A percentile compares a stretch with the other conserved stretches of the same genome.
Conservation (phyloP, 2,797 vertebrate species). For the Ficedula albicollis region DNA sequence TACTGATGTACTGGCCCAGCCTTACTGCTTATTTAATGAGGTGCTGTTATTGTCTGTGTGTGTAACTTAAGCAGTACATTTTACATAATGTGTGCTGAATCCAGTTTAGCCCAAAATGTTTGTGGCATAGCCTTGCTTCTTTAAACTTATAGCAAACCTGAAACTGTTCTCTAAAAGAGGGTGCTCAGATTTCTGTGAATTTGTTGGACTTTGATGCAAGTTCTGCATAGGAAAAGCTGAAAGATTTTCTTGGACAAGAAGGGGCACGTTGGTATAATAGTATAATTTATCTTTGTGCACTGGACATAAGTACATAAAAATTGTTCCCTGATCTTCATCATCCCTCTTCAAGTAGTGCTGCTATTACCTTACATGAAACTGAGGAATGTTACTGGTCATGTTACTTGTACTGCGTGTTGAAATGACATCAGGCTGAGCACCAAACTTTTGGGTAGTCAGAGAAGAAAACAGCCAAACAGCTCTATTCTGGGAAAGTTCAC, state of each 20-base stretch:
- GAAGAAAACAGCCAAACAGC: neutral
- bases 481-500: neutral
- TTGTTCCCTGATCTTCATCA: neutral
- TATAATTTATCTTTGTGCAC: neutral
- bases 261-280: neutral
- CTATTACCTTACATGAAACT: neutral
- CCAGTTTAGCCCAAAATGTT: neutral
- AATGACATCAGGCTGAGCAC: neutral
- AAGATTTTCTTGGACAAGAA: neutral
- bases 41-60: rapidly evolving
- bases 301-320: neutral
- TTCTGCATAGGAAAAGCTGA: neutral
- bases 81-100: neutral
- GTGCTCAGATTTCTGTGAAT: neutral
- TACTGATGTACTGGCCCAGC: neutral
- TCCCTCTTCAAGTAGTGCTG: neutral
- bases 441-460: neutral
- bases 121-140: neutral
- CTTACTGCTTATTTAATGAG: neutral
- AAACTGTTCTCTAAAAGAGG: neutral
- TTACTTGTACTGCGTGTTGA: neutral
- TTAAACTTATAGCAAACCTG: neutral
- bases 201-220: neutral
- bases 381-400: neutral
- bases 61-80: neutral